Conservation (phyloP, 2,113 vertebrate species). For the Podarcis muralis region DNA sequence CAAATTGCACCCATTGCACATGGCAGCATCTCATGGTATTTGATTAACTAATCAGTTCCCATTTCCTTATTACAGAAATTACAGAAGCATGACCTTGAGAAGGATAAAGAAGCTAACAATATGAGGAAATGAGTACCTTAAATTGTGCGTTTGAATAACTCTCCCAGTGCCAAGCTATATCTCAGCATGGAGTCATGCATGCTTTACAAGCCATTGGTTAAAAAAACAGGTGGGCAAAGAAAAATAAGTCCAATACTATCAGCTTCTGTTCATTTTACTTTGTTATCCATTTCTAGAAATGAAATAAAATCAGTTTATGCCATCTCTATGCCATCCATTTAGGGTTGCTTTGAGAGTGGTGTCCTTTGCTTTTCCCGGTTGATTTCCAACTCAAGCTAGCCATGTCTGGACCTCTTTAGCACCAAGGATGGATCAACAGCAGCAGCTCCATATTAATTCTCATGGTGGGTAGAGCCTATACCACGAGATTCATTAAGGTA, state of each 20-base stretch:
- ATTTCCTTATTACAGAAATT: background rate
- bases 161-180: background rate
- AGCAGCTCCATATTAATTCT: background rate
- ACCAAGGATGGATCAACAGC: background rate
- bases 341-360: background rate
- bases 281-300: background rate
- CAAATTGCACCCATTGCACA: background rate
- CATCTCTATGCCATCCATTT: background rate
- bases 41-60: background rate
- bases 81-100: background rate
- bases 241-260: background rate
- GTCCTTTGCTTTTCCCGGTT: background rate
- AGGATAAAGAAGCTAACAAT: background rate
- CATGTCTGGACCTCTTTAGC: background rate
- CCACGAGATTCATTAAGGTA: background rate
- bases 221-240: background rate
- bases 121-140: background rate
- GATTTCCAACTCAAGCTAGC: background rate
- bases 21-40: background rate
- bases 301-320: too few species aligned
- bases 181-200: background rate
- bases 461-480: background rate
- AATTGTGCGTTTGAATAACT: background rate
- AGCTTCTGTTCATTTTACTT: background rate
- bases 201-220: background rate